Evolutionary conservation across 2,113 vertebrate species (phyloP), one percentile per base, ranked within the genome.

Genomic region (Mesoclemmys tuberculata): DNA sequence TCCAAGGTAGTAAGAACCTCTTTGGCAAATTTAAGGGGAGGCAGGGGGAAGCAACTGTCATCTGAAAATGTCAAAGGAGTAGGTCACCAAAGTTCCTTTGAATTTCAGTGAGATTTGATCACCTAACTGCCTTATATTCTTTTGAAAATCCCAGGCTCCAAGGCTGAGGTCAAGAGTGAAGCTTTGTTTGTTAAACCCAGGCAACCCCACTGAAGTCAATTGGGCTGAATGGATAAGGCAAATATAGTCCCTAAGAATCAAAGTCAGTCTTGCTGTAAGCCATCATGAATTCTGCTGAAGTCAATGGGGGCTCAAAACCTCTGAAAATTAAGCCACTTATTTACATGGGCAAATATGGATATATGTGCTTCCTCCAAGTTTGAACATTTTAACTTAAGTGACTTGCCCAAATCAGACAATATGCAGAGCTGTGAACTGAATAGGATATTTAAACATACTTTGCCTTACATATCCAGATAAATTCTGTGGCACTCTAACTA

Each of bases 191-290:
- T 74, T 85, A 90, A 90, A 96, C 88, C 27, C 7, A 5, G 51
- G 92, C 61, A 92, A 79, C 31, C 74, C 55, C 88, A 87, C 58
- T 81, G 88, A 78, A 0, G 2, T 85, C 86, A 94, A 68, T 46
- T 77, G 78, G 49, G 85, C 41, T 75, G 93, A 91, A 74, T 75
- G 83, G 87, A 58, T 90, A 94, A 90, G 68, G 41, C 86, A 92
- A 94, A 95, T 95, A 91, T 41, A 90, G 84, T 80, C 38, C 26
- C 54, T 90, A 90, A 84, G 79, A 96, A 95, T 84, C 88, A 96
- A 83, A 89, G 88, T 94, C 90, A 95, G 82, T 55, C 96, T 3
- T 0, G 75, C 92, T 90, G 29, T 77, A 93, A 93, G 80, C 68
- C 92, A 93, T 90, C 75, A 85, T 87, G 84, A 96, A 94, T 91